Evolutionary conservation across 2,797 vertebrate species (phyloP), one percentile per base, ranked within the genome.

Genomic region (Phalloptychus januarius): DNA sequence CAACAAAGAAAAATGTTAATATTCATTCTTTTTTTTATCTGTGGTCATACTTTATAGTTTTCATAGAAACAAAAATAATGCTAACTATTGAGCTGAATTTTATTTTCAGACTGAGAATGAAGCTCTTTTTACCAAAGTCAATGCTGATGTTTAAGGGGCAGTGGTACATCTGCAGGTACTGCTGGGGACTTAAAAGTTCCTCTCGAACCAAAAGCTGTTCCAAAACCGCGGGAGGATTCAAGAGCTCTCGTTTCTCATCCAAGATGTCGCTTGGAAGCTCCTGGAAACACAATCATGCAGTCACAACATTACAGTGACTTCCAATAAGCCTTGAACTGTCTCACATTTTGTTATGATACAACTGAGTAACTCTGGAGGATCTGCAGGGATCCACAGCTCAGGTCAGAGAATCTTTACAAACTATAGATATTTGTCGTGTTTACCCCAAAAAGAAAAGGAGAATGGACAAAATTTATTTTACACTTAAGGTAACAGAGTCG

Each of bases 111-210:
- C 23, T n/a, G 25, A 69, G 11, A 44, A 40, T 10, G 7, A 3
- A 15, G 0, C 28, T 72, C 40, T 48, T 82, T 91, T 90, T 88
- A 96, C 96, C 95, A 7, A 91, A 92, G 71, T 93, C 93, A 78
- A 94, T 76, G 40, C 52, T 70, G 61, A 93, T 67, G 80, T 95
- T 79, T 33, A 95, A 3, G 0, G 95, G 93, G 0, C 86, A 87
- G 83, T 92, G 74, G 70, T 95, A 96, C 58, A 83, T 42, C 76
- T 94, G 78, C 1, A 96, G 93, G 85, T 95, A 92, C 67, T 94
- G 90, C 13, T 89, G 79, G 0, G 91, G 93, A 7, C 84, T 95
- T 67, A 85, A 84, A 10, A 96, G 91, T n/a, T 94, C 92, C 8
- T 84, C 82, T 71, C 58, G 85, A 25, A 45, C 46, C 75, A 95